Percentiles rank a stretch among this genome's conserved stretches.
These are phyloP conservation scores for Probosciger aterrimus DNA, from an alignment of 2,113 vertebrate genomes.

Conservation along the genomic window DNA sequence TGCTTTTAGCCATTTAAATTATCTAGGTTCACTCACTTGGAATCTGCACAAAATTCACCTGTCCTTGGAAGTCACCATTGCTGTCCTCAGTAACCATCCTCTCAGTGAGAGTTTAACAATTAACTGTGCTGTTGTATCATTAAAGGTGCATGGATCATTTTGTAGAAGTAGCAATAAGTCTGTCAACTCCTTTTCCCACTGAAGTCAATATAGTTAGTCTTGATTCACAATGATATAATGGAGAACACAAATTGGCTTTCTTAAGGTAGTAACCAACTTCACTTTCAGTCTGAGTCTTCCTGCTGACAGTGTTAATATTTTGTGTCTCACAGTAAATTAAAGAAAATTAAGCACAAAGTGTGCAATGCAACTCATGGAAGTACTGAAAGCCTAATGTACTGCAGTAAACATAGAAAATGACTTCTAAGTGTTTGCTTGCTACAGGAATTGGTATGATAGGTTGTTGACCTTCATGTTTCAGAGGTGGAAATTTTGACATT, in stretches of 20 bases:
- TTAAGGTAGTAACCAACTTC: not conserved
- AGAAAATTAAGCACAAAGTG: constrained; percentile 1
- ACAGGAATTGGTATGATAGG: not conserved
- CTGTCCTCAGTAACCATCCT: not conserved
- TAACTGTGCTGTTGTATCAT: not conserved
- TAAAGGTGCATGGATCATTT: not conserved
- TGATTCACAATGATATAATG: not conserved
- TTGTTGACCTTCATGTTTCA: not conserved
- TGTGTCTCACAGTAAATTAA: not conserved
- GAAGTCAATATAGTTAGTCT: constrained; percentile 20
- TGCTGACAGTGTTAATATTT: constrained; percentile 8
- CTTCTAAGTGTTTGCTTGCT: not conserved
- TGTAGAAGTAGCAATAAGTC: not conserved
- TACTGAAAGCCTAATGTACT: not conserved
- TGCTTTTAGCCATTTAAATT: not conserved
- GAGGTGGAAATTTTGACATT: not conserved
- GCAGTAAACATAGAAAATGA: not conserved
- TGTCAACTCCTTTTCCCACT: not conserved
- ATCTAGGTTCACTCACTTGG: not conserved
- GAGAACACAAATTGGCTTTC: constrained; percentile 16
- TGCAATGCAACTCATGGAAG: not conserved
- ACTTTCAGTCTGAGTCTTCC: not conserved
- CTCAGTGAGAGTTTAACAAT: not conserved
- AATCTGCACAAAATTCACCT: not conserved
- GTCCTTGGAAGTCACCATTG: not conserved